Evolutionary conservation across 2,888 invertebrate species (phyloP).

Genomic region (Metalampra italica): DNA sequence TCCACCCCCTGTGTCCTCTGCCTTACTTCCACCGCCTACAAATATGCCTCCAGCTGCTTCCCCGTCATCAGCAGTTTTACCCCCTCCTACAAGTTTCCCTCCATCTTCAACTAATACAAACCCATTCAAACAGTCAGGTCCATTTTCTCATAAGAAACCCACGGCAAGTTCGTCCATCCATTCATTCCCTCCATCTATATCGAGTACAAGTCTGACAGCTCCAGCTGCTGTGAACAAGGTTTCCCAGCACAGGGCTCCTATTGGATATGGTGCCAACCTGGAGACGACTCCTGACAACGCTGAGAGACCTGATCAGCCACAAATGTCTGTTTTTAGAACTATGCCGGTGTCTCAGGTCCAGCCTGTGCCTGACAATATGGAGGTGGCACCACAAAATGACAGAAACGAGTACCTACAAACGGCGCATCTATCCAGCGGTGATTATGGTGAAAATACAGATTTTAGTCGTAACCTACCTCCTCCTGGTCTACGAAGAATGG

Average conservation of each 20-base stretch:
- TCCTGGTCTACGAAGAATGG: conserved; percentile 82
- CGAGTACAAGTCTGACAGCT: conserved; percentile 49
- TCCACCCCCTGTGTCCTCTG: conserved; percentile 21
- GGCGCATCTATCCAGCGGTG: conserved; percentile 82
- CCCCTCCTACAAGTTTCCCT: conserved; percentile 41
- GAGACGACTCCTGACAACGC: conserved; percentile 84
- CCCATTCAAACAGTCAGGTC: conserved; percentile 66
- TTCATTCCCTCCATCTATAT: conserved; percentile 42
- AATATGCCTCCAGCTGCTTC: conserved; percentile 14
- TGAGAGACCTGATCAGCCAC: conserved; percentile 79
- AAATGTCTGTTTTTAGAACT: conserved; percentile 37
- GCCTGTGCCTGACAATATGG: conserved; percentile 75
- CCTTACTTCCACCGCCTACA: conserved; percentile 10
- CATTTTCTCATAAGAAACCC: conserved; percentile 66
- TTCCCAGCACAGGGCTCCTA: conserved; percentile 48
- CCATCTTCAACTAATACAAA: conserved; percentile 41
- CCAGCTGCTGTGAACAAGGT: conserved; percentile 54
- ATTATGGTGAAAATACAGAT: conserved; percentile 67
- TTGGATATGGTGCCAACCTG: conserved; percentile 77
- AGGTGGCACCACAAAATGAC: conserved; percentile 82
- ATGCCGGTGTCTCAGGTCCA: conserved; percentile 42
- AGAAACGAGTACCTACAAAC: conserved; percentile 88
- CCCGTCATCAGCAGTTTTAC: conserved; percentile 14
- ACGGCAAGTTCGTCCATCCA: conserved; percentile 30
- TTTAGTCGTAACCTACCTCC: conserved; percentile 74